phyloP scores from a whole-genome alignment of 2,113 vertebrate genomes.

The Illadopsis cleaveri region DNA sequence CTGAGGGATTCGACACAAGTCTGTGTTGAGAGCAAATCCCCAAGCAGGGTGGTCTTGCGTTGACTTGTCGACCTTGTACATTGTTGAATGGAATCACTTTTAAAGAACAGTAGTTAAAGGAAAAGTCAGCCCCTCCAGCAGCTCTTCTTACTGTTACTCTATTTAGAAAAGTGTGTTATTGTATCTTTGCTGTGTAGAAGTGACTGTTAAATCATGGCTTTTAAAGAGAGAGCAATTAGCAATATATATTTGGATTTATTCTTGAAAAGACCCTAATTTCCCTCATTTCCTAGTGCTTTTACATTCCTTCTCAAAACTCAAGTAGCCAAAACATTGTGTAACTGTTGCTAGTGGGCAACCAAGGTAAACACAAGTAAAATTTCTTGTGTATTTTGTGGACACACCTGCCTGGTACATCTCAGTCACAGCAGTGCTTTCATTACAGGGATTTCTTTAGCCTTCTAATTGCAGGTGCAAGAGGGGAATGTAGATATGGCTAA shows the following conservation, averaged over 20 bases:
- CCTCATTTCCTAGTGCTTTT: neutral
- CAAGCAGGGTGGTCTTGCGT: slow-evolving; percentile 80
- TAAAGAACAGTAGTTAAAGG: slow-evolving; percentile 81
- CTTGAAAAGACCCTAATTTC: neutral
- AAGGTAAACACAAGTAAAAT: neutral
- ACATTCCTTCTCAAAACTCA: neutral
- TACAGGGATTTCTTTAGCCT: neutral
- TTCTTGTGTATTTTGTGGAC: neutral
- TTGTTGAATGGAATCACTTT: slow-evolving; percentile 75
- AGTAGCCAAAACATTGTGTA: neutral
- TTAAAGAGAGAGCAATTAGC: neutral
- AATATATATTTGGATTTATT: neutral
- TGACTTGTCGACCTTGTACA: slow-evolving; percentile 79
- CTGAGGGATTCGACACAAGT: slow-evolving; percentile 74
- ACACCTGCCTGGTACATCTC: neutral
- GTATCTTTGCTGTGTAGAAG: neutral
- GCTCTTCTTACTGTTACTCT: slow-evolving; percentile 30
- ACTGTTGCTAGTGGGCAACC: neutral
- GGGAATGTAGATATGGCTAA: neutral
- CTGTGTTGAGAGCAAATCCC: slow-evolving; percentile 70
- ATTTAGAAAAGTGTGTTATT: slow-evolving; percentile 11
- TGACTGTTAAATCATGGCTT: neutral
- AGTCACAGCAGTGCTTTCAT: neutral
- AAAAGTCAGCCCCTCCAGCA: slow-evolving; percentile 32
- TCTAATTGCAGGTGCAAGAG: slow-evolving; percentile 18